Evolutionary conservation across 2,888 invertebrate species (phyloP), one percentile per base, ranked within the genome.

Genomic region (Deroplatys truncata): DNA sequence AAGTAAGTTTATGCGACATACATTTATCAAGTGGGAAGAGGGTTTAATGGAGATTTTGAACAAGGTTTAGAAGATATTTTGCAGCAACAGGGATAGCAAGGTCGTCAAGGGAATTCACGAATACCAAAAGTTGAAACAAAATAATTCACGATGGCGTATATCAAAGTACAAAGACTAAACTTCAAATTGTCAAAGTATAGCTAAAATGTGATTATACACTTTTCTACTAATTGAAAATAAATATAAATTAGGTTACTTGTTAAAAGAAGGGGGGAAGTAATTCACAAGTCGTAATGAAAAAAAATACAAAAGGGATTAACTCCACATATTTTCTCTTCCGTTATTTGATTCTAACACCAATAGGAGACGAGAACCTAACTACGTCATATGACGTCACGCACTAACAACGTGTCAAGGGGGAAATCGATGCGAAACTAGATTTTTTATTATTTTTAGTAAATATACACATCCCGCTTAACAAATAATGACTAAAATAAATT

Each of bases 401-500:
- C 13, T 87, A 31, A 87, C 35, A 87, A 72, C 56, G 56, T 72
- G 56, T 89, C 86, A 86, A 85, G 85, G 28, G 82, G 35, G 84
- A 88, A 90, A 90, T 90, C 88, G 90, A 90, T 89, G 82, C 56
- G 87, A 90, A 89, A 89, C 90, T 88, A 88, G 88, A 83, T 15
- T 35, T 86, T 16, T 82, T 28, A 82, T 83, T 72, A 16, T 56
- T 72, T 72, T 72, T 72, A 20, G 56, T 85, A 84, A 88, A 86
- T 89, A 89, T 88, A 90, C 89, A 89, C 89, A 89, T 88, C 84
- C 90, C 85, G 84, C 84, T 72, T 88, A 90, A 90, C 89, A 91
- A 90, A 91, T 89, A 89, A 88, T 90, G 90, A 90, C 82, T 89
- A 90, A 91, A 90, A 90, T 90, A 91, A 91, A 90, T 90, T 89